These are phyloP conservation scores for Platerodrilus igneus DNA, from an alignment of 2,888 invertebrate species.

Conservation along the genomic window DNA sequence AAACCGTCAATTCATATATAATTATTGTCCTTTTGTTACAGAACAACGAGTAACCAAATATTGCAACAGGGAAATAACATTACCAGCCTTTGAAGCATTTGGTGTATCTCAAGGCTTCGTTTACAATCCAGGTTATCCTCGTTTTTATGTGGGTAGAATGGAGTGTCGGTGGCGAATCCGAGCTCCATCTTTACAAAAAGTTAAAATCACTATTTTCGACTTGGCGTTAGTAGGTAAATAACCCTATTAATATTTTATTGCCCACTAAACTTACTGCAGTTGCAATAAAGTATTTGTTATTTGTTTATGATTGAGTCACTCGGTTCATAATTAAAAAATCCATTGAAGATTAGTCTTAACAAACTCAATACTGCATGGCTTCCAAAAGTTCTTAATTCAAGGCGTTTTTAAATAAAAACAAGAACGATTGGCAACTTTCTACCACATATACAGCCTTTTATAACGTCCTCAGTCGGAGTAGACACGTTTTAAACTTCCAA, in stretches of 20 bases:
- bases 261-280: not conserved
- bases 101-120: constrained; percentile 58
- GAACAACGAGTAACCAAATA: constrained; percentile 48
- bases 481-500: too few species aligned
- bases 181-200: constrained; percentile 58
- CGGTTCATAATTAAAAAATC: too few species aligned
- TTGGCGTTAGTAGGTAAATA: constrained; percentile 65
- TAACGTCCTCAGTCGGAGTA: too few species aligned
- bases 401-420: too few species aligned
- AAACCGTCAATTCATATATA: not conserved
- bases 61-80: constrained; percentile 49
- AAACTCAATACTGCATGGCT: too few species aligned
- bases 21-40: constrained; percentile 40
- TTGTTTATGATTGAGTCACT: too few species aligned
- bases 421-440: too few species aligned
- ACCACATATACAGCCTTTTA: too few species aligned
- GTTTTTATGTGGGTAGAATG: constrained; percentile 63
- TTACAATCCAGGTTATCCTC: constrained; percentile 69
- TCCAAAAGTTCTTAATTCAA: too few species aligned
- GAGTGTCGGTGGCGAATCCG: constrained; percentile 64
- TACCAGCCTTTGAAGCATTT: constrained; percentile 42
- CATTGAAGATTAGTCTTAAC: too few species aligned
- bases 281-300: not conserved
- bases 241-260: constrained; percentile 1
- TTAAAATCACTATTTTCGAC: constrained; percentile 64